Conservation (phyloP, 2,888 invertebrate species). For the Diarsia dahlii region DNA sequence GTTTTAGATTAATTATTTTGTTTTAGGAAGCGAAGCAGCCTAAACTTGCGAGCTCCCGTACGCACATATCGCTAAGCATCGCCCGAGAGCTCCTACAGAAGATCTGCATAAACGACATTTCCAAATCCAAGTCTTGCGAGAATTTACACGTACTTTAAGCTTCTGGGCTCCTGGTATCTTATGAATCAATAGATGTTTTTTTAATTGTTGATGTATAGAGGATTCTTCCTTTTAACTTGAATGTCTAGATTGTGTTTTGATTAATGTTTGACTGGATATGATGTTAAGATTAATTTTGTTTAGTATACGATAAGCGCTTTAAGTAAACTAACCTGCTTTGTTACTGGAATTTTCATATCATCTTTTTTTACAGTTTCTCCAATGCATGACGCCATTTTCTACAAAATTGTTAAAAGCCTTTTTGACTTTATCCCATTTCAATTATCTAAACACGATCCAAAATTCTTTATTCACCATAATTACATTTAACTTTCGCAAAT, state of each 20-base stretch:
- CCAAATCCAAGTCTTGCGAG: constrained; percentile 96
- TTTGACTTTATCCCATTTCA: not conserved
- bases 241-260: constrained; percentile 34
- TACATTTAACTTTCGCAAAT: constrained; percentile 47
- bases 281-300: constrained; percentile 41
- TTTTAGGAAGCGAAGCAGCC: constrained; percentile 89
- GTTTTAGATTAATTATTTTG: constrained; percentile 63
- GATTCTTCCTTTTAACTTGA: constrained; percentile 33
- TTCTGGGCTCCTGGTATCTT: constrained; percentile 70
- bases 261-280: constrained; percentile 49
- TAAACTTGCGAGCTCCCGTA: constrained; percentile 94
- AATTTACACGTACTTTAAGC: constrained; percentile 95
- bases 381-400: not conserved
- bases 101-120: constrained; percentile 96
- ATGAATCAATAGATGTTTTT: constrained; percentile 33
- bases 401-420: not conserved
- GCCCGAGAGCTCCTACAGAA: constrained; percentile 96
- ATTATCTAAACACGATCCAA: constrained; percentile 22
- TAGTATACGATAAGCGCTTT: constrained; percentile 35
- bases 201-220: constrained; percentile 52
- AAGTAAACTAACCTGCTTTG: not conserved
- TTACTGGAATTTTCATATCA: constrained; percentile 7
- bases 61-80: constrained; percentile 95
- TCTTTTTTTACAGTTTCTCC: constrained; percentile 18
- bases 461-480: constrained; percentile 35